Conservation (phyloP, 2,113 vertebrate species). For the Eulacestoma nigropectus region DNA sequence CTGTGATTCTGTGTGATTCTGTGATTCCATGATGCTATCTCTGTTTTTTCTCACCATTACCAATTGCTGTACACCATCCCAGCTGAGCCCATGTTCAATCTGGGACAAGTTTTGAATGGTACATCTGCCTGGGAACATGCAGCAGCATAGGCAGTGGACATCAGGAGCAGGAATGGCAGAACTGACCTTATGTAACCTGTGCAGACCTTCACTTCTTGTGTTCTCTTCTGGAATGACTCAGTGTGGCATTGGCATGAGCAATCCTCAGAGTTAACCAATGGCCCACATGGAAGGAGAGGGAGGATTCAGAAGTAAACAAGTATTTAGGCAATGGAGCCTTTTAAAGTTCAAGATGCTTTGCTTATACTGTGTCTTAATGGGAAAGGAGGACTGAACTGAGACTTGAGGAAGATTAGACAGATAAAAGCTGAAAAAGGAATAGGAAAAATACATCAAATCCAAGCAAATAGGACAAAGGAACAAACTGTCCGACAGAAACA, state of each 20-base stretch:
- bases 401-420: not conserved
- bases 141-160: not conserved
- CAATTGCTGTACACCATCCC: not conserved
- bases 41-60: not conserved
- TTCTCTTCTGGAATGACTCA: conserved; percentile 19
- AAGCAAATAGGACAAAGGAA: not conserved
- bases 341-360: conserved; percentile 23
- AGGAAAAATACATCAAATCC: not conserved
- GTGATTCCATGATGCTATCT: not conserved
- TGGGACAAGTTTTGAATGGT: not conserved
- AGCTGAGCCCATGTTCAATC: not conserved
- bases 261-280: not conserved
- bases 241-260: not conserved
- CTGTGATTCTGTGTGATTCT: not conserved
- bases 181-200: not conserved
- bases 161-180: not conserved
- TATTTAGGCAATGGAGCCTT: not conserved
- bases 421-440: not conserved
- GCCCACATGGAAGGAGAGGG: not conserved
- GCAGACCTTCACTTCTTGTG: not conserved
- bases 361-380: not conserved
- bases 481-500: not conserved
- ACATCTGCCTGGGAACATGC: not conserved
- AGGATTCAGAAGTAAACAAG: conserved; percentile 50
- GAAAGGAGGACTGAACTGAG: not conserved